Percentiles rank a stretch among this genome's conserved stretches.
phyloP scores from a whole-genome alignment of 2,797 vertebrate genomes.

The Pelodytes ibericus region DNA sequence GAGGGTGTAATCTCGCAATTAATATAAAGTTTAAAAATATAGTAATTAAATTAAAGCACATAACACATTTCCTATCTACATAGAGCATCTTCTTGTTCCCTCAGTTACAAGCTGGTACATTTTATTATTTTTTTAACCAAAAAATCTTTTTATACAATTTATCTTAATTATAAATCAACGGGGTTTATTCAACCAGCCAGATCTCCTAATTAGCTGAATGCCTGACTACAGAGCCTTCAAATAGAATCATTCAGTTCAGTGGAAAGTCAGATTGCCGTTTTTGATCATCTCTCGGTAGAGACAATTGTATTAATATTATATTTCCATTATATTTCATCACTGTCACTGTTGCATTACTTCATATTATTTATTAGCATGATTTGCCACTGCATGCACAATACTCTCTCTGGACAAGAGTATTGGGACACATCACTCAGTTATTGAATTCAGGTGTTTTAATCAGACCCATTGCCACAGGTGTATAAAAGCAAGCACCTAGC shows the following conservation, averaged over 20 bases:
- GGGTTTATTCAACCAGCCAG: slow-evolving; percentile 39
- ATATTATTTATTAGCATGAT: too few species aligned
- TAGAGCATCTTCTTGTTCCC: slow-evolving; percentile 2
- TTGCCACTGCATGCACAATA: too few species aligned
- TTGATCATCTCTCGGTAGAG: slow-evolving; percentile 20
- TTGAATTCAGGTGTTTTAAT: too few species aligned
- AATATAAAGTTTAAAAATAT: neutral
- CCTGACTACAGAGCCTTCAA: slow-evolving; percentile 30
- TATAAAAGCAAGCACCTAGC: too few species aligned
- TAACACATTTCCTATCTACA: slow-evolving; percentile 1
- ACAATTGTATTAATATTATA: slow-evolving; percentile 40
- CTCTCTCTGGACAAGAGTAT: too few species aligned
- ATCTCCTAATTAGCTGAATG: slow-evolving; percentile 44
- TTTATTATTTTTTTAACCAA: neutral
- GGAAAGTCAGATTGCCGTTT: slow-evolving; percentile 13
- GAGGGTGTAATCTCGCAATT: neutral
- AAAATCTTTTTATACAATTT: slow-evolving; percentile 49
- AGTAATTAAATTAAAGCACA: neutral
- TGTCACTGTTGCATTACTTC: slow-evolving; percentile 14
- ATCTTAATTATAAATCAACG: slow-evolving; percentile 50
- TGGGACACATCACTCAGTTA: too few species aligned
- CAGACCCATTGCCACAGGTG: too few species aligned
- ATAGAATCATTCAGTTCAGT: slow-evolving; percentile 45
- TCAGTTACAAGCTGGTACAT: slow-evolving; percentile 3
- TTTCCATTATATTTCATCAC: slow-evolving; percentile 6